Conservation (phyloP, 2,113 vertebrate genomes). For the Cisticola juncidis region DNA sequence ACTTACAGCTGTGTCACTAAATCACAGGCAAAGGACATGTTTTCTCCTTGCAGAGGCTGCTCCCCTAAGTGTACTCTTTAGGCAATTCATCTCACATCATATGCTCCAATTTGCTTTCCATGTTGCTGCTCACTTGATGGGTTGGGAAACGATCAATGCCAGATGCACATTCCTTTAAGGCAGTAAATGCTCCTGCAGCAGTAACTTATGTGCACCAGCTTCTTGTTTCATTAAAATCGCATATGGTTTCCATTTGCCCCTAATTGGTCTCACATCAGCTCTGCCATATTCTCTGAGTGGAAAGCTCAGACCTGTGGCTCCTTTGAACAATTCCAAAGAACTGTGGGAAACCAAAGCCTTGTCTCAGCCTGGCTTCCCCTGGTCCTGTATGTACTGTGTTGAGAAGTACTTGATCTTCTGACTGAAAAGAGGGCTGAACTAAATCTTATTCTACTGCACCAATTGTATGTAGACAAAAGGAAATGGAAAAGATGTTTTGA, state of each 20-base stretch:
- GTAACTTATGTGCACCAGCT: slow-evolving; percentile 33
- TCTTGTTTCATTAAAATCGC: slow-evolving; percentile 50
- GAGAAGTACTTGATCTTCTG: neutral
- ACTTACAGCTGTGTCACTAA: slow-evolving; percentile 21
- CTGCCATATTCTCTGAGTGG: slow-evolving; percentile 24
- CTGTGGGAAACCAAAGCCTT: neutral
- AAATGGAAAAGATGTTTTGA: neutral
- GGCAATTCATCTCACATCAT: slow-evolving; percentile 19
- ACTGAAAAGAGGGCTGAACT: neutral
- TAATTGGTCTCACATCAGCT: slow-evolving; percentile 53
- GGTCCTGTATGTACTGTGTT: neutral
- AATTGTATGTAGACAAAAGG: neutral
- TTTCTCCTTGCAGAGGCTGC: neutral
- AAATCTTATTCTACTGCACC: neutral
- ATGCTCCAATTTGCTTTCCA: slow-evolving; percentile 31
- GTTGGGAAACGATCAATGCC: slow-evolving; percentile 40
- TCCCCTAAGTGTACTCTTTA: neutral
- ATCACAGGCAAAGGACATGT: neutral
- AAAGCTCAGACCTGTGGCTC: slow-evolving; percentile 21
- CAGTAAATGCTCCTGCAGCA: slow-evolving; percentile 47
- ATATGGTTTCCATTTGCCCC: slow-evolving; percentile 64
- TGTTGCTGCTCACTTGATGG: slow-evolving; percentile 15
- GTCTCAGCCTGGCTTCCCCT: neutral
- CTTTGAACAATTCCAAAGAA: slow-evolving; percentile 3
- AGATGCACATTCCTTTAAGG: slow-evolving; percentile 48